A percentile compares a stretch with the other conserved stretches of the same genome.
These are phyloP conservation scores for Anorthoa munda DNA, from an alignment of 2,888 invertebrate genomes.

Conservation along the genomic window DNA sequence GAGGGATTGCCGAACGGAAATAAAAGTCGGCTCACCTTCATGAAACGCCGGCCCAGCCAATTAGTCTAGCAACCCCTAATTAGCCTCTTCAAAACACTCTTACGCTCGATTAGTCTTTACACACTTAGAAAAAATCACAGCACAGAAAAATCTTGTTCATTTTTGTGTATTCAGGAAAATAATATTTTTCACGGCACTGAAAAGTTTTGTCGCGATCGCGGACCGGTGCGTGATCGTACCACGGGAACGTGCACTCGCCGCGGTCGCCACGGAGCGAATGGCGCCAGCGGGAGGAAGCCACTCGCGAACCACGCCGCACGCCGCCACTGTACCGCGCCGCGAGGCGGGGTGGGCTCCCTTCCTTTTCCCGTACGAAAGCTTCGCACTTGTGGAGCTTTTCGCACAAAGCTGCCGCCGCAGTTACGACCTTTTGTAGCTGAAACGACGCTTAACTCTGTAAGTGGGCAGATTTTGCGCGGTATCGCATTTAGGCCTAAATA, in stretches of 20 bases:
- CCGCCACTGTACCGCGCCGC: constrained; percentile 59
- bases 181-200: constrained; percentile 82
- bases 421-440: constrained; percentile 76
- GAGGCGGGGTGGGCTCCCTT: constrained; percentile 86
- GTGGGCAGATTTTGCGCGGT: constrained; percentile 89
- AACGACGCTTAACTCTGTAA: constrained; percentile 86
- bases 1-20: constrained; percentile 91
- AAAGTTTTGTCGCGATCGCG: constrained; percentile 89
- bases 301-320: constrained; percentile 39
- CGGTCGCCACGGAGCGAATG: constrained; percentile 85
- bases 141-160: constrained; percentile 83
- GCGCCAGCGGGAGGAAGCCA: constrained; percentile 75
- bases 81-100: constrained; percentile 86
- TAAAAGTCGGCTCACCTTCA: constrained; percentile 91
- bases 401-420: constrained; percentile 71
- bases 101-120: constrained; percentile 80
- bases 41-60: constrained; percentile 90
- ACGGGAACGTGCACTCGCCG: constrained; percentile 77
- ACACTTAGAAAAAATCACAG: constrained; percentile 80
- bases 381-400: constrained; percentile 84
- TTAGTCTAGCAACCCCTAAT: constrained; percentile 89
- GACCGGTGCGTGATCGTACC: constrained; percentile 56
- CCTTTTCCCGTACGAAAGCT: constrained; percentile 86
- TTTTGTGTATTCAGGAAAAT: constrained; percentile 70
- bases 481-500: constrained; percentile 89